Conservation (phyloP, 1,140 invertebrate genomes). For the Andrena cerasifolii region DNA sequence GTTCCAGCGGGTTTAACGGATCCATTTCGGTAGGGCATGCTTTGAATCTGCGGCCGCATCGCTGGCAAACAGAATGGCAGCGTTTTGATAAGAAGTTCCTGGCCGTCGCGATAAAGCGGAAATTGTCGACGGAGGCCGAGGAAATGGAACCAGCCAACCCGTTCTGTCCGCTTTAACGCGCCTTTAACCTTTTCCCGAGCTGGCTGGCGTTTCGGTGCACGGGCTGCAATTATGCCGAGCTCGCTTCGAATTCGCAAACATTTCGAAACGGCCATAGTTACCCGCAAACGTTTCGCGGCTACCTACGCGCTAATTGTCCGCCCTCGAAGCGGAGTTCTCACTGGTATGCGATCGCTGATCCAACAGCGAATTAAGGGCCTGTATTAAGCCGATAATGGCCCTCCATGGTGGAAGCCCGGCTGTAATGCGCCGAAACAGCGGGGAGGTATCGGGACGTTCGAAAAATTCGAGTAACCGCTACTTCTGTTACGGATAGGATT, state of each 20-base stretch:
- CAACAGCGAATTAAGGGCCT: background rate
- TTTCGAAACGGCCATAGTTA: background rate
- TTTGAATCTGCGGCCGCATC: background rate
- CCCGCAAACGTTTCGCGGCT: background rate
- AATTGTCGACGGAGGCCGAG: conserved; percentile 4
- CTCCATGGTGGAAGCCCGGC: background rate
- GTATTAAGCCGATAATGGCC: background rate
- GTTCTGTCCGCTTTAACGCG: conserved; percentile 11
- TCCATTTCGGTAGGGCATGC: background rate
- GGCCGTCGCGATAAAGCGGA: conserved; percentile 4
- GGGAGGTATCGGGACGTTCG: too few relatives aligned
- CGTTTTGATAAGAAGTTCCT: conserved; percentile 6
- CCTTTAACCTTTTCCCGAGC: conserved; percentile 13
- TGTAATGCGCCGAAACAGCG: too few relatives aligned
- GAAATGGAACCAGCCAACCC: background rate
- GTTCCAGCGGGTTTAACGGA: background rate
- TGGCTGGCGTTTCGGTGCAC: background rate
- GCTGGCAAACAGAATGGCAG: background rate
- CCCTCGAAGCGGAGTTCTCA: background rate
- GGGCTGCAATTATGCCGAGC: background rate
- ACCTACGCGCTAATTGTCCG: background rate
- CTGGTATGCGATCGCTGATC: background rate
- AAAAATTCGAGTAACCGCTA: too few relatives aligned
- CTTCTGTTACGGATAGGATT: too few relatives aligned
- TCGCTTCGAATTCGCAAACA: background rate